Percentiles rank a stretch among this genome's conserved stretches.
These are phyloP conservation scores for silkworm (Bombyx mori) DNA, from an alignment of 1,140 invertebrate genomes.

Conservation along the genomic window DNA sequence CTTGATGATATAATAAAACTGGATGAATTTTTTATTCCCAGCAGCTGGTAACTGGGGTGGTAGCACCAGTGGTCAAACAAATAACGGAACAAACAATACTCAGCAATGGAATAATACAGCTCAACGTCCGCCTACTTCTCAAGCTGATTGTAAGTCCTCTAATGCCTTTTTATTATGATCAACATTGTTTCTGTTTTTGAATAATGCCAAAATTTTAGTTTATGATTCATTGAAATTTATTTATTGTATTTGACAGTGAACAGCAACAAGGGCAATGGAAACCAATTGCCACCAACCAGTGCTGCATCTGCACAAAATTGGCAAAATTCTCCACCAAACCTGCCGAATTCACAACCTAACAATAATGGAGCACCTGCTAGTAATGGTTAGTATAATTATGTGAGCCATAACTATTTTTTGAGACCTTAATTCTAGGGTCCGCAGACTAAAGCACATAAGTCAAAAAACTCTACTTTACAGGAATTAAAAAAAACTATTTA, in stretches of 20 bases:
- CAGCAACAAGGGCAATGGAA: conserved; percentile 59
- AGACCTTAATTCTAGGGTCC: too few species aligned
- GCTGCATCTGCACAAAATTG: conserved; percentile 50
- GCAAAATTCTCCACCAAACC: conserved; percentile 54
- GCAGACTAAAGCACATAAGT: too few species aligned
- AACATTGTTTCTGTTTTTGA: conserved; percentile 15
- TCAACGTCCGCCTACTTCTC: conserved; percentile 72
- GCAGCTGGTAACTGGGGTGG: conserved; percentile 71
- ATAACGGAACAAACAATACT: conserved; percentile 69
- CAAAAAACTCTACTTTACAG: too few species aligned
- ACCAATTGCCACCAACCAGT: conserved; percentile 58
- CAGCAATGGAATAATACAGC: conserved; percentile 75
- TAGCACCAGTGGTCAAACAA: conserved; percentile 68
- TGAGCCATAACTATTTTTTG: conserved; percentile 6
- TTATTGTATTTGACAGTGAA: conserved; percentile 45
- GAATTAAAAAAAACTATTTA: too few species aligned
- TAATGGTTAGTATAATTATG: conserved; percentile 36
- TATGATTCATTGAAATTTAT: conserved; percentile 3
- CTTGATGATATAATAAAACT: too few species aligned
- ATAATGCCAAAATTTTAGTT: conserved; percentile 15
- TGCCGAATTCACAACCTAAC: conserved; percentile 60
- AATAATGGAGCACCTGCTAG: conserved; percentile 59
- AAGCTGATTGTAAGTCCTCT: conserved; percentile 67
- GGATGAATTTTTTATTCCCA: too few species aligned
- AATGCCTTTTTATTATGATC: conserved; percentile 11